Percentiles rank a stretch among this genome's conserved stretches.
phyloP scores from a whole-genome alignment of 2,888 invertebrate genomes.

The Muscina levida region DNA sequence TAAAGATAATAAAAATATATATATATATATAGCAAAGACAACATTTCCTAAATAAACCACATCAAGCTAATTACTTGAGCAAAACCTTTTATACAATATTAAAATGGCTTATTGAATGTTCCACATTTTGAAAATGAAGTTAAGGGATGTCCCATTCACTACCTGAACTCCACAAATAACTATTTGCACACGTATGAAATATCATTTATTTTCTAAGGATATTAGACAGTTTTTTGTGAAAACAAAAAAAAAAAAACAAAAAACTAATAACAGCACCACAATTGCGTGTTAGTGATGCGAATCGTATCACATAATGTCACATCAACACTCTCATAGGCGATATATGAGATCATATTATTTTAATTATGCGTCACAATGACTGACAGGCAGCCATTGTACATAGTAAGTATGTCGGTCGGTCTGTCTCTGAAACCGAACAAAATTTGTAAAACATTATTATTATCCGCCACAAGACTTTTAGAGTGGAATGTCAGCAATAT shows the following conservation, averaged over 20 bases:
- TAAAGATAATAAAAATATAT: too few relatives aligned
- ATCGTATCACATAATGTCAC: conserved; percentile 1
- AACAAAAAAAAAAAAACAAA: too few relatives aligned
- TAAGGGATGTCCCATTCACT: too few relatives aligned
- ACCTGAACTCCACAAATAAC: too few relatives aligned
- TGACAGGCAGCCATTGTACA: neutral
- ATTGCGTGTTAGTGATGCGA: neutral
- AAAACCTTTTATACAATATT: too few relatives aligned
- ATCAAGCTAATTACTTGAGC: too few relatives aligned
- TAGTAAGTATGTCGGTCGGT: too few relatives aligned
- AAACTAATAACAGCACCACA: conserved; percentile 1
- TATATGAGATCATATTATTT: conserved; percentile 8
- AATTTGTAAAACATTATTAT: conserved; percentile 7
- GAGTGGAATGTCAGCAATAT: neutral
- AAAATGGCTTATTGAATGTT: neutral
- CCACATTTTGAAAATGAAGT: too few relatives aligned
- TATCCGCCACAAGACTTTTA: conserved; percentile 10
- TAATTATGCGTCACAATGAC: conserved; percentile 3
- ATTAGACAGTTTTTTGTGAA: neutral
- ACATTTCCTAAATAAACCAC: too few relatives aligned
- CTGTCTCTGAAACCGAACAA: neutral
- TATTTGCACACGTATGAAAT: conserved; percentile 6
- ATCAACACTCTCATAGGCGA: neutral
- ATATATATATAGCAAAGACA: too few relatives aligned
- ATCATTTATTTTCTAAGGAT: neutral